Base-by-base conservation (phyloP, 2,797 vertebrate genomes). In the Kryptolebias ocellatus region DNA sequence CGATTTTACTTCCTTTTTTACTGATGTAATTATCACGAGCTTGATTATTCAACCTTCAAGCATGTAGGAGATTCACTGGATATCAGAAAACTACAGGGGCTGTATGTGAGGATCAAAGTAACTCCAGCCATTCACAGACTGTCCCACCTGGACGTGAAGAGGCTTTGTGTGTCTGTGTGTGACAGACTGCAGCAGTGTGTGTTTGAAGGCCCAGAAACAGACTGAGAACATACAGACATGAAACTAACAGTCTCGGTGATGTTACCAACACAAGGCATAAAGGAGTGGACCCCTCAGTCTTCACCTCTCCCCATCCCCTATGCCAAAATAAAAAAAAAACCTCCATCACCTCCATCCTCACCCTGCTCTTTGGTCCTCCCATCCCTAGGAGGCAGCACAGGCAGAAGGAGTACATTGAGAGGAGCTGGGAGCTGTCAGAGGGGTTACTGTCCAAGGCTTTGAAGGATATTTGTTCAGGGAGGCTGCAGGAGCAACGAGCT, bases 191-290 rank as follows among this genome's bases (percentile, higher is more conserved):
- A 76, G 72, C 86, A 84, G 70, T 83, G 72, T 55, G 51, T 59
- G 83, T 79, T 71, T 83, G 84, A 92, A 93, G 87, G 90, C 94
- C 94, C 95, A 95, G 94, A 96, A 94, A 94, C 84, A 86, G 79
- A 75, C 94, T 95, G 84, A 88, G 65, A 82, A 83, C 82, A 88
- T 74, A 81, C 87, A 90, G 71, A 82, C 83, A 87, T 83, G 88
- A 91, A 71, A 87, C 81, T 84, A 89, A 88, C 72, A 87, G 94
- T 95, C 95, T 92, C 95, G 96, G 97, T 99, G 97, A 98, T 99
- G 98, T 99, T 99, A 99, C 98, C 97, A 96, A 97, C 92, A 93
- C 96, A 99, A 99, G 96, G 95, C 96, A 97, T 99, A 99, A 99
- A 99, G 97, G 97, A 98, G 96, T 99, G 97, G 96, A 97, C 96